Conservation (phyloP, 2,888 invertebrate genomes). For the Clitarchus hookeri region DNA sequence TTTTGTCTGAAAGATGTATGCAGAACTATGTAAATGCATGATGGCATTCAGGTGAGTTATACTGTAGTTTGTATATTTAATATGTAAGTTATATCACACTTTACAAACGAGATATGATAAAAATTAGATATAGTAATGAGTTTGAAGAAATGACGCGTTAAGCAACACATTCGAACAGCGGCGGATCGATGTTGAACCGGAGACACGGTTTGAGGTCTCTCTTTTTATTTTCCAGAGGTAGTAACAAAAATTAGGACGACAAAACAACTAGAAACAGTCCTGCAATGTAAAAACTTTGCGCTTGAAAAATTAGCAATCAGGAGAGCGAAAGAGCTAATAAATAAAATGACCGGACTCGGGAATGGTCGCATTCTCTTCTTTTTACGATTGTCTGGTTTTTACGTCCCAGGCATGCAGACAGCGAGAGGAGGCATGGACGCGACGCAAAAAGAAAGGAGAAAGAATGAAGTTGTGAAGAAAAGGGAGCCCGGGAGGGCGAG, state of each 20-base stretch:
- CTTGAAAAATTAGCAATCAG: neutral
- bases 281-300: no score
- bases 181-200: no score
- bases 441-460: neutral
- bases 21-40: no score
- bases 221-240: neutral
- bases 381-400: conserved; percentile 6
- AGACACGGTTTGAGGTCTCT: no score
- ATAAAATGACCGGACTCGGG: neutral
- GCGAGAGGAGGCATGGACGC: neutral
- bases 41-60: no score
- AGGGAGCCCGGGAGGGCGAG: neutral
- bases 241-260: neutral
- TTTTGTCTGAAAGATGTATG: no score
- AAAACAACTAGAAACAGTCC: neutral
- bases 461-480: neutral
- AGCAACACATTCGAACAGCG: no score
- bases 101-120: no score
- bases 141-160: no score
- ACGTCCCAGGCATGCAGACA: neutral
- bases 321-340: neutral
- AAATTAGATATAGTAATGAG: no score
- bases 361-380: neutral
- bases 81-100: no score
- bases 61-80: no score